Conservation (phyloP, 2,797 vertebrate genomes). For the Peromyscus eremicus region DNA sequence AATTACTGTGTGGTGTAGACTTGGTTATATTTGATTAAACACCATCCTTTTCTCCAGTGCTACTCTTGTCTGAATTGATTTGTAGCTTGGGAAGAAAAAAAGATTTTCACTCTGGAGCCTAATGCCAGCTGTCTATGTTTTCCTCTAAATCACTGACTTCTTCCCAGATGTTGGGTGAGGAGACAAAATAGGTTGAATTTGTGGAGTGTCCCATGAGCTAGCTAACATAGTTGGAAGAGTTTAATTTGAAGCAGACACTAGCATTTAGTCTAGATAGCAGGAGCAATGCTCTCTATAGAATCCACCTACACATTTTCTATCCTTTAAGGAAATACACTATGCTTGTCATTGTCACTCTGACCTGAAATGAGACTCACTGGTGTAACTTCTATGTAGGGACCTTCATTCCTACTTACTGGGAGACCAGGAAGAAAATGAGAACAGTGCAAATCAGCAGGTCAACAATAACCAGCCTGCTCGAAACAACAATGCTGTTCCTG, state of each 20-base stretch:
- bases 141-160: constrained; percentile 4
- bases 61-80: background rate
- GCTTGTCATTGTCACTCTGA: constrained; percentile 26
- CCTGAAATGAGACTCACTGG: constrained; percentile 10
- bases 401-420: constrained; percentile 99
- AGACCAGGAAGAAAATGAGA: constrained; percentile 98
- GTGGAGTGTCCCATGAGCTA: background rate
- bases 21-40: background rate
- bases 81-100: background rate
- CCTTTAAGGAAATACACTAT: background rate
- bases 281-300: background rate
- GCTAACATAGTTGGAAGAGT: background rate
- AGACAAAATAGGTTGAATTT: constrained; percentile 9
- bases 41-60: no score
- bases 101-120: background rate
- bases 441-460: constrained; percentile 94
- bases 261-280: background rate
- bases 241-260: constrained; percentile 5
- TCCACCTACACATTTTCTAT: background rate
- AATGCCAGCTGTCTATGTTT: background rate
- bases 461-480: constrained; percentile 96
- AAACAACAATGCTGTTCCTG: constrained; percentile 95
- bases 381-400: constrained; percentile 90
- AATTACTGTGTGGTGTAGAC: background rate
- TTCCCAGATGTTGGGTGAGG: constrained; percentile 31